Evolutionary conservation across 1,140 invertebrate species (phyloP), one percentile per base, ranked within the genome.

Genomic region (Musca vetustissima): DNA sequence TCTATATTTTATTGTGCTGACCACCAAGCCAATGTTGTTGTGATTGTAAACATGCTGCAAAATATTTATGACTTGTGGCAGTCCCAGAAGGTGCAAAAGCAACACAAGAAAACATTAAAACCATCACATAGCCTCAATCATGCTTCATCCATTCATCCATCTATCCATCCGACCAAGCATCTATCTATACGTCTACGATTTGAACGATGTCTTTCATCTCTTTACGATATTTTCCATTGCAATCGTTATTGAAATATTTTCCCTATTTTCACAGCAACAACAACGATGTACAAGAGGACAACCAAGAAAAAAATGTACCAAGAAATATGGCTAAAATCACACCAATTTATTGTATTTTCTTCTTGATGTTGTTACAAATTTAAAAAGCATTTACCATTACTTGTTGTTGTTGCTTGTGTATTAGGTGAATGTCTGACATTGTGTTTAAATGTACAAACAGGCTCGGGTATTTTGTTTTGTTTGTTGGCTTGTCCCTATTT

Each of bases 321-420:
- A 61, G 57, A 61, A 61, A 61, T 61, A 36, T 61, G 57, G 57
- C 57, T 61, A 36, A 61, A 61, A 61, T 61, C 57, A 61, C 57
- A 61, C 57, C 57, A 61, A 61, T 61, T 61, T 61, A 61, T 59
- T 59, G 55, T 59, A 28, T n/a, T 59, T 61, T 36, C 15, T 19
- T 22, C 53, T 28, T 57, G 22, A 61, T 61, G 57, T 61, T 61
- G 57, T 61, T 61, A 61, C 57, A 61, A 61, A 61, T 61, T 61
- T 61, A 43, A 61, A 43, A 32, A 61, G 36, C n/a, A 61, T 61
- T 61, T 61, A 43, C 36, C 36, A 36, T 57, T 28, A n/a, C n/a
- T 28, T 57, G 28, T 57, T 28, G 0, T 57, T 57, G 7, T 61
- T 61, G 28, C 21, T 61, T 19, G 28, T 19, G 28, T 36, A 4